Base-by-base conservation (phyloP, 2,797 vertebrate genomes). In the Tadarida brasiliensis region DNA sequence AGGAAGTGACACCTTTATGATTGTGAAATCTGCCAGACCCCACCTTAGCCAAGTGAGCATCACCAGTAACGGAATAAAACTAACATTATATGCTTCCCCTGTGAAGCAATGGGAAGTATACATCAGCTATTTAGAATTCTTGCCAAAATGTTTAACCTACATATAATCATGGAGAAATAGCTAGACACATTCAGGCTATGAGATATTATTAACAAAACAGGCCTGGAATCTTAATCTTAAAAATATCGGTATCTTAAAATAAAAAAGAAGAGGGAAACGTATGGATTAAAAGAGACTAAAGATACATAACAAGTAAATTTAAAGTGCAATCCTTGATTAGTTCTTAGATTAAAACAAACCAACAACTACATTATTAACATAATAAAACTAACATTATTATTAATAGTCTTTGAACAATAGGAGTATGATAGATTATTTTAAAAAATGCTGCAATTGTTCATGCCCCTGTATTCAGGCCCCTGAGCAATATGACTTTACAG, bases 271-370 rank as follows among this genome's bases (percentile, higher is more conserved):
- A 30, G 7, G 6, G 22, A 93, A 35, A 88, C 1, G 28, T 68
- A 33, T 17, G 77, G 35, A 87, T 76, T 95, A 73, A 83, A 84
- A 94, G 16, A 87, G 30, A 73, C 56, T 83, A 76, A 94, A 94
- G 76, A 71, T 76, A 70, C 2, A 71, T 71, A 81, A 47, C 49
- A 87, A 80, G 59, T 87, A 73, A 78, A 93, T 85, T 87, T 88
- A 96, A 88, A 11, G 2, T 57, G 39, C 16, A 91, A 65, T 68
- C 14, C 49, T 91, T 82, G 33, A 91, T 30, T 93, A 49, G 61
- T 70, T 51, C 14, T 51, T 91, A 35, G 59, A 59, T 85, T 91
- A 91, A 95, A 85, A 87, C 3, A 84, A 19, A 77, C 35, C 33
- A 35, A 77, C 11, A 80, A 49, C 24, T 90, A 77, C 17, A 80